A percentile compares a stretch with the other conserved stretches of the same genome.
Conservation (phyloP, 1,140 invertebrate genomes). For the Heliconius melpomene region DNA sequence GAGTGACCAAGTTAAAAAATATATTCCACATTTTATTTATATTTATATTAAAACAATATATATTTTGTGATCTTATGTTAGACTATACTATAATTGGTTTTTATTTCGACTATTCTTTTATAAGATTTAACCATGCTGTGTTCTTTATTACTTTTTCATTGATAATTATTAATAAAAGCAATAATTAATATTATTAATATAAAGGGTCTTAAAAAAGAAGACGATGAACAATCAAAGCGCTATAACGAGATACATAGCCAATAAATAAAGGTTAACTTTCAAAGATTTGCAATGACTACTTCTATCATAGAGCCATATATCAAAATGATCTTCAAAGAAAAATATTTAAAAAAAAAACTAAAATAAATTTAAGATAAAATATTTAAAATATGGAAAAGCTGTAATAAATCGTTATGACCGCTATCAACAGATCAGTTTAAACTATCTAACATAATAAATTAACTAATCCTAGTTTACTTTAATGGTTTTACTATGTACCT, state of each 20-base stretch:
- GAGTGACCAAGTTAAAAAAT: conserved; percentile 26
- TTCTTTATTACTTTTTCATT: too few relatives aligned
- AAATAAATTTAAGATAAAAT: conserved; percentile 8
- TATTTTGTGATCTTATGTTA: not conserved
- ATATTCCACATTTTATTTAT: conserved; percentile 12
- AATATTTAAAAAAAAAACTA: not conserved
- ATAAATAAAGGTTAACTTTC: not conserved
- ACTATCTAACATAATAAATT: conserved; percentile 12
- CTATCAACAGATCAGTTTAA: conserved; percentile 26
- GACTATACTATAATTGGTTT: not conserved
- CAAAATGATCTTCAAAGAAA: conserved; percentile 4
- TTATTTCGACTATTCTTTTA: too few relatives aligned
- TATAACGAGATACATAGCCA: not conserved
- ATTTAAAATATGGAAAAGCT: conserved; percentile 22
- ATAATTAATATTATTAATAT: too few relatives aligned
- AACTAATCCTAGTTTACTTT: not conserved
- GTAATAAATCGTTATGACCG: conserved; percentile 18
- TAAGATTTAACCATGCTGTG: too few relatives aligned
- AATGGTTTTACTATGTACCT: not conserved
- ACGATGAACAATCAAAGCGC: not conserved
- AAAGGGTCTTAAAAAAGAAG: not conserved
- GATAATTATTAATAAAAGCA: too few relatives aligned
- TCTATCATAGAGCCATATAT: not conserved
- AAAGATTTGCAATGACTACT: not conserved
- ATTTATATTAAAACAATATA: not conserved